phyloP scores from a whole-genome alignment of 2,113 vertebrate genomes.

The Corythaeola cristata region DNA sequence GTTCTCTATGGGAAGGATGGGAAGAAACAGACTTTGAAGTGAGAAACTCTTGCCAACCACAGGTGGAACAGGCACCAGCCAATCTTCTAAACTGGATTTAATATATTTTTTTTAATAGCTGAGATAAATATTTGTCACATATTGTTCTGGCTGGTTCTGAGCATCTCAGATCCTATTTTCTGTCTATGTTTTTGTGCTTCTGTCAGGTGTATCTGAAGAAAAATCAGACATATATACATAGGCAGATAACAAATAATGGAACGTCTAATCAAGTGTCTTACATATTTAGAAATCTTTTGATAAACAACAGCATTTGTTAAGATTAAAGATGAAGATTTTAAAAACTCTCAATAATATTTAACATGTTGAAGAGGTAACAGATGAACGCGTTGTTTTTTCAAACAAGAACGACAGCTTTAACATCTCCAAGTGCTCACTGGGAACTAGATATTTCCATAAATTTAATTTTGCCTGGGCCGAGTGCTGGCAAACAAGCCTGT shows the following conservation, averaged over 20 bases:
- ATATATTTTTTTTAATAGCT: background rate
- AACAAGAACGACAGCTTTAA: background rate
- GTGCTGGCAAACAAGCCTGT: background rate
- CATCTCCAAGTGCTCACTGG: background rate
- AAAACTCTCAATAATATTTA: background rate
- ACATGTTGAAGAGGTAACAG: background rate
- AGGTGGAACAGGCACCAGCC: background rate
- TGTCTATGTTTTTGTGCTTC: background rate
- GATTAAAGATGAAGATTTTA: background rate
- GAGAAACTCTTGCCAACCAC: background rate
- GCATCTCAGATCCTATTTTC: background rate
- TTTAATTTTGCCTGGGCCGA: background rate
- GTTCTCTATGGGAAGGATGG: background rate
- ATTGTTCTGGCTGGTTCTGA: background rate
- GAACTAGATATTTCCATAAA: background rate
- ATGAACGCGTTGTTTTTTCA: background rate
- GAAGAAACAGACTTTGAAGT: background rate
- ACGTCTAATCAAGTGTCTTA: background rate
- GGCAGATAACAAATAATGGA: background rate
- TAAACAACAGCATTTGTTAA: background rate
- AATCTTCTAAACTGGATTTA: background rate
- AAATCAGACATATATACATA: background rate
- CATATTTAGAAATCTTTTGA: background rate
- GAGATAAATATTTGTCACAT: background rate
- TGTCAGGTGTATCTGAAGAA: background rate